These are phyloP conservation scores for Petrocephalus schoutedeni DNA, from an alignment of 2,797 vertebrate genomes.

Conservation along the genomic window DNA sequence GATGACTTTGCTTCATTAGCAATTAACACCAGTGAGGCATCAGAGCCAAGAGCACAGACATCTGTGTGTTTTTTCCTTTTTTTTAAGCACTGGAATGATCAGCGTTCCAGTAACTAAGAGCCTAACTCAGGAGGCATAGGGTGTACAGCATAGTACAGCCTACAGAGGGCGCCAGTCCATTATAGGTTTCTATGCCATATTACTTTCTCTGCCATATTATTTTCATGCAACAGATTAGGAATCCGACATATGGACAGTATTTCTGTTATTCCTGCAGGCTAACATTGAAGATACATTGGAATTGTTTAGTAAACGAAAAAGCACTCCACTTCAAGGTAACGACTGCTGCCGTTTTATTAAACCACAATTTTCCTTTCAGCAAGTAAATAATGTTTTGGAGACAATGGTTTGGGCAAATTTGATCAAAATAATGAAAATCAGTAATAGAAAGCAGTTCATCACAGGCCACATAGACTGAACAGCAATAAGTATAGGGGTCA, in stretches of 20 bases:
- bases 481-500: background rate
- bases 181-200: background rate
- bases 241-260: background rate
- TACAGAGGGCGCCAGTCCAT: background rate
- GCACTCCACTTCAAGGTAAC: background rate
- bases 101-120: background rate
- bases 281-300: background rate
- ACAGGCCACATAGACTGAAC: background rate
- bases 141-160: background rate
- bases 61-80: background rate
- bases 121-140: background rate
- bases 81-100: background rate
- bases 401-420: background rate
- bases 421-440: background rate
- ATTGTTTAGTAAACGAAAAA: background rate
- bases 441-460: background rate
- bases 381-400: background rate
- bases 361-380: background rate
- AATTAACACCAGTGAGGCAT: background rate
- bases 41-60: background rate
- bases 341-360: background rate
- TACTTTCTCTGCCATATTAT: background rate
- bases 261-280: background rate
- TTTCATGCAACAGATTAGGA: background rate
- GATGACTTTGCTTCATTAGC: conserved; percentile 3